These are phyloP conservation scores for Sturnus vulgaris DNA, from an alignment of 2,113 vertebrate genomes.

Conservation along the genomic window DNA sequence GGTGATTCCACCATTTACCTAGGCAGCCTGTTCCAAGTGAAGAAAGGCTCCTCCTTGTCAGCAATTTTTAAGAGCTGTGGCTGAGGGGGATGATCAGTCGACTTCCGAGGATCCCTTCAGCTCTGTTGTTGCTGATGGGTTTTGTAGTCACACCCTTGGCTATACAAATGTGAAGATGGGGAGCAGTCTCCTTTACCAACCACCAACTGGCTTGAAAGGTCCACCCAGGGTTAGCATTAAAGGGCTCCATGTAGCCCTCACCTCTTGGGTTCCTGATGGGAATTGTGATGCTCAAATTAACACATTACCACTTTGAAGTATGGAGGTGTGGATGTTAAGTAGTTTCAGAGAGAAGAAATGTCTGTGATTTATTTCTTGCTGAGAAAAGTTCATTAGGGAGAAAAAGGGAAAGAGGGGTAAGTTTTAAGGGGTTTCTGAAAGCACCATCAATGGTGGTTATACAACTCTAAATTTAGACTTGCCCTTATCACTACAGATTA, in stretches of 20 bases:
- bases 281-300: not conserved
- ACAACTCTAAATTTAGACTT: not conserved
- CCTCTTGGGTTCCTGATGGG: not conserved
- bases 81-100: rapidly evolving
- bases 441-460: not conserved
- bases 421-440: not conserved
- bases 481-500: not conserved
- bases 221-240: not conserved
- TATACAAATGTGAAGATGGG: not conserved
- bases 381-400: not conserved
- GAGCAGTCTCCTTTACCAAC: not conserved
- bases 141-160: not conserved
- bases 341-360: not conserved
- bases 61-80: not conserved
- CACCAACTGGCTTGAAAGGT: not conserved
- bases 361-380: not conserved
- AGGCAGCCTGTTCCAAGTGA: not conserved
- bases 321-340: not conserved
- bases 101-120: not conserved
- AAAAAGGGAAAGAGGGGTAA: not conserved
- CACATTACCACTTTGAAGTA: not conserved
- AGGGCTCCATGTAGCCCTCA: not conserved
- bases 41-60: not conserved
- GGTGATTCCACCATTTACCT: not conserved
- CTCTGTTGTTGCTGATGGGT: not conserved